These are phyloP conservation scores for Pyrgilauda ruficollis DNA, from an alignment of 2,113 vertebrate species.

Conservation along the genomic window DNA sequence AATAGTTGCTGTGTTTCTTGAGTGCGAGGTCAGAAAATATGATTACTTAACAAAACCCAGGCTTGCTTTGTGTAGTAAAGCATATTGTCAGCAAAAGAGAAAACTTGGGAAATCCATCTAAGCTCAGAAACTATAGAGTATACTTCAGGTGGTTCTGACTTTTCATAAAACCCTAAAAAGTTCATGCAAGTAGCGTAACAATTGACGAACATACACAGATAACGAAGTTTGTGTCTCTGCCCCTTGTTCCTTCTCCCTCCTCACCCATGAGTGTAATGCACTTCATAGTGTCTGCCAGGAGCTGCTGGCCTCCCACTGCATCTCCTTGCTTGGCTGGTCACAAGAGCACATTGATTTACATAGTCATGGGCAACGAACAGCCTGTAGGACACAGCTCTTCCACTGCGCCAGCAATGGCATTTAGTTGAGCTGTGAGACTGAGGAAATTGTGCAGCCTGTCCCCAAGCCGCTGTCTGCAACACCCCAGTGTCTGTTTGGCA, in stretches of 20 bases:
- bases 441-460: background rate
- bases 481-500: background rate
- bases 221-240: background rate
- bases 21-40: background rate
- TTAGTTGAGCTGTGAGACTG: background rate
- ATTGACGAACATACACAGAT: background rate
- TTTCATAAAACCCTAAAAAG: background rate
- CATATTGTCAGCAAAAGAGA: background rate
- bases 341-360: background rate
- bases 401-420: background rate
- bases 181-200: background rate
- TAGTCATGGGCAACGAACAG: conserved; percentile 21
- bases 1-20: background rate
- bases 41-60: background rate
- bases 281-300: background rate
- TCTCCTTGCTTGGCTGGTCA: background rate
- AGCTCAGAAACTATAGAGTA: background rate
- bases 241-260: background rate
- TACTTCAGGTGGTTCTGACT: background rate
- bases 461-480: background rate
- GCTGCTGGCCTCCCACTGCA: background rate
- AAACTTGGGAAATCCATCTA: background rate
- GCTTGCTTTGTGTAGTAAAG: background rate
- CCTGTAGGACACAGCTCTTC: background rate
- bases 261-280: accelerated